Conservation (phyloP, 2,797 vertebrate species). For the Enteromius viviparus region DNA sequence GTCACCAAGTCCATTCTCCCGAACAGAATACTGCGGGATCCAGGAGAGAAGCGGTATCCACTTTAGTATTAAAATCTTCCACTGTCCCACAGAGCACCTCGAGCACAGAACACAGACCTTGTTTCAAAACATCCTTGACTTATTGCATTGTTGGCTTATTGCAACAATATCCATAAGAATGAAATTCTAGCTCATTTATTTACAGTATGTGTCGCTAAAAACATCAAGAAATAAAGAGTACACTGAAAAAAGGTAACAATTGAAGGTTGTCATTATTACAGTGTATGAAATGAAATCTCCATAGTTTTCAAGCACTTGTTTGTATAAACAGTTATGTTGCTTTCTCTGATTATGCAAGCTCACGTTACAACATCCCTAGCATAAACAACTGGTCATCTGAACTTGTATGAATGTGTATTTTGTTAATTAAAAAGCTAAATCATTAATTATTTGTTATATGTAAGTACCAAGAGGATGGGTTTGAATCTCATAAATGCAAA, state of each 20-base stretch:
- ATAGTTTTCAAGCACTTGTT: neutral
- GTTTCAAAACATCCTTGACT: neutral
- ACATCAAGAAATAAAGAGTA: neutral
- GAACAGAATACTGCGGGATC: slow-evolving; percentile 87
- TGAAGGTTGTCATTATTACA: neutral
- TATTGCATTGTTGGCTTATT: neutral
- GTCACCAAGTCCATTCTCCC: slow-evolving; percentile 87
- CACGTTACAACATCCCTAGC: neutral
- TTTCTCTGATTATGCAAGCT: neutral
- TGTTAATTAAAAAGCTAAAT: neutral
- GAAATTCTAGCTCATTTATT: neutral
- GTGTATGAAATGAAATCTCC: neutral
- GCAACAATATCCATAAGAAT: slow-evolving; percentile 1
- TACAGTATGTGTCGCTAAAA: neutral
- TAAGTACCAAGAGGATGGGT: neutral
- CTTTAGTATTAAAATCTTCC: slow-evolving; percentile 62
- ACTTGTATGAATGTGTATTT: neutral
- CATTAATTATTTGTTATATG: neutral
- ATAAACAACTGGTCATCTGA: neutral
- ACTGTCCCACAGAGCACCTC: slow-evolving; percentile 71
- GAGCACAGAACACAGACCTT: neutral
- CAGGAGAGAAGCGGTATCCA: slow-evolving; percentile 83
- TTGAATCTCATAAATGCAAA: neutral
- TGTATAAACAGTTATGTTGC: neutral
- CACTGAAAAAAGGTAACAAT: neutral